Conservation (phyloP, 2,888 invertebrate genomes). For the Troglohyphantes excavatus region DNA sequence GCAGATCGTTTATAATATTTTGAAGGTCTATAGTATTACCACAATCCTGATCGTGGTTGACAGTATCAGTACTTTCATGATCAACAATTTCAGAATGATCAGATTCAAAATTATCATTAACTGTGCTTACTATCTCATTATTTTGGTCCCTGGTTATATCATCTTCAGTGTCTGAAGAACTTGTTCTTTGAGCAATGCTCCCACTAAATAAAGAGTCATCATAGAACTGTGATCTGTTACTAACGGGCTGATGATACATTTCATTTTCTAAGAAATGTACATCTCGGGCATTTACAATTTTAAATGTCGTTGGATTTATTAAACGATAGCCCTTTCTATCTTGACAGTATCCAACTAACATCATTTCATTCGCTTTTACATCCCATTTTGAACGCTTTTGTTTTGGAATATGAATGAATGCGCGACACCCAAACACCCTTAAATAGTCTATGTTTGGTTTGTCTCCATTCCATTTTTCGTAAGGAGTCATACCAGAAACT, state of each 20-base stretch:
- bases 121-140: neutral
- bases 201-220: slow-evolving; percentile 20
- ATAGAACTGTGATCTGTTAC: neutral
- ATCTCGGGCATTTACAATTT: slow-evolving; percentile 15
- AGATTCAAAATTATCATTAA: neutral
- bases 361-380: neutral
- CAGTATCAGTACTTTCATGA: no score
- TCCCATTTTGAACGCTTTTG: slow-evolving; percentile 28
- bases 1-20: no score
- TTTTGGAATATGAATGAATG: slow-evolving; percentile 26
- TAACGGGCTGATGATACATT: neutral
- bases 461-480: slow-evolving; percentile 61
- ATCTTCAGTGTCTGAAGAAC: neutral
- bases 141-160: neutral
- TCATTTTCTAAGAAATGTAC: slow-evolving; percentile 25
- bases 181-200: neutral
- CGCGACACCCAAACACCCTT: slow-evolving; percentile 46
- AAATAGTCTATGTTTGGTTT: slow-evolving; percentile 66
- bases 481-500: slow-evolving; percentile 34
- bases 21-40: no score
- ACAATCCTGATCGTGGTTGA: no score
- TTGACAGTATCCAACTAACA: slow-evolving; percentile 37
- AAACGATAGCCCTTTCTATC: slow-evolving; percentile 36
- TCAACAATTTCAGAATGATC: no score
- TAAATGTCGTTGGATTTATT: neutral